Evolutionary conservation across 2,888 invertebrate species (phyloP), one percentile per base, ranked within the genome.

Genomic region (Pantelozetes paolii): DNA sequence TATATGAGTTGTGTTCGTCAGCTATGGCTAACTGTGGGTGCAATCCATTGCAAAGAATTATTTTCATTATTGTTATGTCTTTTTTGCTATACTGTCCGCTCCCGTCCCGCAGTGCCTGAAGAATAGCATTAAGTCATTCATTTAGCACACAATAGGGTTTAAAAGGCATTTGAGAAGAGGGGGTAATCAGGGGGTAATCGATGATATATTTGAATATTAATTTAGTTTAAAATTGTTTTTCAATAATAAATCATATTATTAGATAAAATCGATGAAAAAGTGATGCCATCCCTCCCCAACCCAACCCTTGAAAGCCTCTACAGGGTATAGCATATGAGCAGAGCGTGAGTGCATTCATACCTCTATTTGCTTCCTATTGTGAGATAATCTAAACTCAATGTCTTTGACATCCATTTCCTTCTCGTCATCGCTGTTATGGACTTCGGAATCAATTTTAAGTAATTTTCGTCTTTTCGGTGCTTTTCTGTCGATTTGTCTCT

Each of bases 1-100:
- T 94, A 80, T 90, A 92, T 79, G 90, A 89, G 82, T 98, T 98
- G 79, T 91, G 91, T 79, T 94, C 92, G 82, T 99, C 98, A 0
- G 93, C 89, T n/a, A 94, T 88, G 0, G 96, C 93, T 74, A 95
- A 87, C 84, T 98, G 95, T 0, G 98, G 98, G 82, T 97, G 98
- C 71, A 99, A 85, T 0, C 97, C 96, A 83, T 93, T 90, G 78
- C 92, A 90, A 26, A 99, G 83, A 74, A 98, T 91, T 57, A 92
- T 83, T 81, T 91, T 91, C 20, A 90, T 81, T 82, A 90, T 85
- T 75, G 87, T 85, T 20, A 90, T 81, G 80, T 90, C 90, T 78
- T 87, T 87, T 79, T 87, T 86, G 77, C 86, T 88, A 48, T 86
- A 86, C 0, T 88, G 86, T 59, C 86, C 86, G 1, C 88, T 85